Evolutionary conservation across 2,888 invertebrate genomes (phyloP).

Genomic region (Eristalis arbustorum): DNA sequence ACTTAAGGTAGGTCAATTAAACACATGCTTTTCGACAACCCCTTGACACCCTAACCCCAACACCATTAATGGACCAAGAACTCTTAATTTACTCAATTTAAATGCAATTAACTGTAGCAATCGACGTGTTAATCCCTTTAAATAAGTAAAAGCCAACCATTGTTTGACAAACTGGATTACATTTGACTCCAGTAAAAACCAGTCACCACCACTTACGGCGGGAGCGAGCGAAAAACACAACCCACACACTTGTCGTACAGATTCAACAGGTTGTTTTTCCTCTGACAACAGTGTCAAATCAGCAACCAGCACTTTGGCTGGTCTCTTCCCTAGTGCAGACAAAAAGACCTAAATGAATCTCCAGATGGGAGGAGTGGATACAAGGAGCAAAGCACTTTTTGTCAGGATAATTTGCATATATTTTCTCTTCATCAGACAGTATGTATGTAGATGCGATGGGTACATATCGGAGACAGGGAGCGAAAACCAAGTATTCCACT

Average conservation of each 20-base stretch:
- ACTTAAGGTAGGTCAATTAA: neutral
- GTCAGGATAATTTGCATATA: constrained; percentile 40
- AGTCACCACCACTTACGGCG: neutral
- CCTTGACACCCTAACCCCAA: neutral
- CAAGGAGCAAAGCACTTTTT: constrained; percentile 22
- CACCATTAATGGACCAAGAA: neutral
- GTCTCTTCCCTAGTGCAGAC: neutral
- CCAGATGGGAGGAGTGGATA: neutral
- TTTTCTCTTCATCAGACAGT: constrained; percentile 5
- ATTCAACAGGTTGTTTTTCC: constrained; percentile 28
- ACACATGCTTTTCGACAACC: neutral
- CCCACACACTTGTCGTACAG: neutral
- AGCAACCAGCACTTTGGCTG: neutral
- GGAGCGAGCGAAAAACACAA: neutral
- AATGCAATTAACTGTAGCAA: neutral
- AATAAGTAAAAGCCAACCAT: neutral
- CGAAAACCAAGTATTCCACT: neutral
- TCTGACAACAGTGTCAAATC: constrained; percentile 10
- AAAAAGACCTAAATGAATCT: constrained; percentile 3
- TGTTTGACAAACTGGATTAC: neutral
- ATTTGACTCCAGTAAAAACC: neutral
- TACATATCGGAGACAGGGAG: neutral
- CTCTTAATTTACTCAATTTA: neutral
- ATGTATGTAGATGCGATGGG: neutral
- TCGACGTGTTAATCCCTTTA: neutral